Conservation (phyloP, 2,113 vertebrate species). For the Malurus alboscapulatus region DNA sequence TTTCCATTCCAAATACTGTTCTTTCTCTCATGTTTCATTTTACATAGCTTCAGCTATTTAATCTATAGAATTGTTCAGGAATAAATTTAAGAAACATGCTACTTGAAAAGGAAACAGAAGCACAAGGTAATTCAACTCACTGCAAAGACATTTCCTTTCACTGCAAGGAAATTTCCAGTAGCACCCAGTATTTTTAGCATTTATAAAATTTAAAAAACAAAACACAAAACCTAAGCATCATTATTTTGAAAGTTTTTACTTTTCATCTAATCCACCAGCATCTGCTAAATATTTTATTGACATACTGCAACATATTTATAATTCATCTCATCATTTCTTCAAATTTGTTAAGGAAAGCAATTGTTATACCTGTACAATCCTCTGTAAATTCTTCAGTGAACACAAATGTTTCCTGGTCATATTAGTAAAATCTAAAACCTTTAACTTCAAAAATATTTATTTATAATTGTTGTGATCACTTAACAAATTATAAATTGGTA, state of each 20-base stretch:
- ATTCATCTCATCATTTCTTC: constrained; percentile 42
- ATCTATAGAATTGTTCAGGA: constrained; percentile 1
- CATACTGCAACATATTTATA: constrained; percentile 21
- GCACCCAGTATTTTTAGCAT: constrained; percentile 13
- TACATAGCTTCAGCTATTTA: constrained; percentile 2
- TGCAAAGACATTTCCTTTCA: neutral
- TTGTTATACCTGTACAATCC: neutral
- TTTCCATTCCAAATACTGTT: neutral
- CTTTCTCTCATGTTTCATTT: constrained; percentile 5
- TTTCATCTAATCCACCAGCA: constrained; percentile 21
- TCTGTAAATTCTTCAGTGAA: neutral
- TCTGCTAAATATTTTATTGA: constrained; percentile 51
- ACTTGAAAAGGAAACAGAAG: constrained; percentile 28
- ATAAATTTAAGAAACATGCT: neutral
- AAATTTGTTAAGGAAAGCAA: constrained; percentile 1
- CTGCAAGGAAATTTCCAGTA: constrained; percentile 16
- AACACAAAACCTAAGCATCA: neutral
- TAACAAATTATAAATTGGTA: neutral
- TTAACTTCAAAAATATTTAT: neutral
- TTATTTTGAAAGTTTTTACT: constrained; percentile 36
- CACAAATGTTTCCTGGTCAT: neutral
- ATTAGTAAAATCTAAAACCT: neutral
- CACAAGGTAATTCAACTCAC: neutral
- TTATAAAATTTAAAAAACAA: constrained; percentile 24
- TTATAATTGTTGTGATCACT: neutral